Evolutionary conservation across 2,888 invertebrate genomes (phyloP).

Genomic region (Lycophotia porphyrea): DNA sequence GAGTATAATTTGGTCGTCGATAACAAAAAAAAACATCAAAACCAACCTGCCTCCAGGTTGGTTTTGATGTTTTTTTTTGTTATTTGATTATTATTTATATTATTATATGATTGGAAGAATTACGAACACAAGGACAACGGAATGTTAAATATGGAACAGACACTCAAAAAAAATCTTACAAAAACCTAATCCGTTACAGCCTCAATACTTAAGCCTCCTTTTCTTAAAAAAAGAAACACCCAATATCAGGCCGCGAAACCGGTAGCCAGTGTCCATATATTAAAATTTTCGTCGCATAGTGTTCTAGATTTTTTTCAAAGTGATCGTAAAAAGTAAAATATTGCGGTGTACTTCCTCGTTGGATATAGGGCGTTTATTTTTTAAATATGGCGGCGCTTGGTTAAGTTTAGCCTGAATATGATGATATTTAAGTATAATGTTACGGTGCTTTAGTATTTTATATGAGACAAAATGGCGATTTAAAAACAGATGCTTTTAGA

Average conservation of each 20-base stretch:
- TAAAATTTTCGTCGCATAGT: constrained; percentile 45
- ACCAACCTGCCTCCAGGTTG: too few relatives aligned
- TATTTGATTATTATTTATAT: too few relatives aligned
- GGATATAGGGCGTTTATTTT: constrained; percentile 26
- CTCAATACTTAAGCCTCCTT: constrained; percentile 4
- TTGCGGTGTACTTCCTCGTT: constrained; percentile 55
- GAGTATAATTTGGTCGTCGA: background rate
- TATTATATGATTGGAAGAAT: too few relatives aligned
- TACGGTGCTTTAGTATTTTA: constrained; percentile 15
- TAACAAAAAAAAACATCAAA: too few relatives aligned
- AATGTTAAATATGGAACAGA: background rate
- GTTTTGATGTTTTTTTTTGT: too few relatives aligned
- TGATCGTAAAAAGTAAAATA: constrained; percentile 62
- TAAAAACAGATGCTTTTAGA: background rate
- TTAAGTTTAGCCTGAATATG: constrained; percentile 4
- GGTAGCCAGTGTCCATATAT: constrained; percentile 48
- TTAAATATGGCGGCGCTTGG: constrained; percentile 14
- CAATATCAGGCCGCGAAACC: constrained; percentile 34
- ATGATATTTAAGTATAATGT: constrained; percentile 23
- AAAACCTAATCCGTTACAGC: background rate
- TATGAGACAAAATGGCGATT: constrained; percentile 14
- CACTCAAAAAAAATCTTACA: background rate
- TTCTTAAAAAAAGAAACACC: constrained; percentile 42
- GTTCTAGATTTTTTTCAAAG: constrained; percentile 53
- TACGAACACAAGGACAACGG: background rate